Base-by-base conservation (phyloP, 2,888 invertebrate genomes). In the Blastobasis adustella region DNA sequence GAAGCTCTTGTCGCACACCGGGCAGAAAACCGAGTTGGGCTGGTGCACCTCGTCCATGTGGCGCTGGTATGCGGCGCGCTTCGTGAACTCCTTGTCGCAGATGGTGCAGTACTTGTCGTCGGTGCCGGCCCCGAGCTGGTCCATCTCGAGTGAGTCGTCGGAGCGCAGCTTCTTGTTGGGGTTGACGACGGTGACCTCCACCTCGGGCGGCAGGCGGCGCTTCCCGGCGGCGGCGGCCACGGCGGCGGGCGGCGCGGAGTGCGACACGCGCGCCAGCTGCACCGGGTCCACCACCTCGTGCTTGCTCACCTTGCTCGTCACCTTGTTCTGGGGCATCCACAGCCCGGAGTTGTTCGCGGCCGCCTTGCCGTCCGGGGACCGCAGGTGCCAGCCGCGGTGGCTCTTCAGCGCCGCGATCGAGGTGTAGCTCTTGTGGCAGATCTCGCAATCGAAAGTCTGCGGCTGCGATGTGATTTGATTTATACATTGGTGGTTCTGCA, bases 301-400 rank as follows among this genome's bases (percentile, higher is more conserved):
- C 61, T 89, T 89, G 58, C 89, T 89, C 36, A 88, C 80, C 65
- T 89, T 89, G 58, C 74, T 87, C 6, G 89, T 88, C 10, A 88
- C 89, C 68, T 89, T 89, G 59, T 86, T 85, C 58, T 89, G 89
- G 4, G 89, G 89, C 89, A 89, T 89, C 89, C 89, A 89, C 4
- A 89, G 74, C 0, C 89, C 89, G 37, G 79, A 75, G 53, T 89
- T 89, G 55, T 88, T 89, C 5, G 89, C 89, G 10, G 89, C 89
- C 41, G 89, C 89, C 66, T 89, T 89, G 4, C 88, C 85, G 58
- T 89, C 86, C 4, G 90, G 90, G 1, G 91, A 90, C 36, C 92
- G 89, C 53, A 91, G 85, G 66, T 93, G 93, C 86, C 92, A 92
- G 7, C 93, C 92, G 47, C 92, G 84, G 70, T 93, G 93, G 58